Conservation (phyloP, 2,888 invertebrate genomes). For the Entomobrya multifasciata region DNA sequence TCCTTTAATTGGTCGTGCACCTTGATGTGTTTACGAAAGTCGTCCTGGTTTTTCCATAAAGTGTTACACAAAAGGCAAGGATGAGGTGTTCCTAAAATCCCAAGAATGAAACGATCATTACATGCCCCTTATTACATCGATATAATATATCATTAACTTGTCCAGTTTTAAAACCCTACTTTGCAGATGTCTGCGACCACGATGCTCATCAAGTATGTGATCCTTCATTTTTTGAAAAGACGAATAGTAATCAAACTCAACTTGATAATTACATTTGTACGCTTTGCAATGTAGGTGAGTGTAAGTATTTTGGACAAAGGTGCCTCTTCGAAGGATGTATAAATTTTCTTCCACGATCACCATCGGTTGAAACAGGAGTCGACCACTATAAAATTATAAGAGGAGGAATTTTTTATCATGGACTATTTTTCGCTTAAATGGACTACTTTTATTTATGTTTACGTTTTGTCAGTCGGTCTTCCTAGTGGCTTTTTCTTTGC, state of each 20-base stretch:
- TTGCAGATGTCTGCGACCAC: background rate
- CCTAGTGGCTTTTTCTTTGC: too few relatives aligned
- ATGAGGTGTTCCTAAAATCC: background rate
- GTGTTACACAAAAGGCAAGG: constrained; percentile 11
- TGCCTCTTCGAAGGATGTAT: background rate
- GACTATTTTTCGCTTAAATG: too few relatives aligned
- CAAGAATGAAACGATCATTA: background rate
- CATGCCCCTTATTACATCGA: too few relatives aligned
- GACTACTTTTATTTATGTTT: too few relatives aligned
- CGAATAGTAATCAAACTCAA: constrained; percentile 1
- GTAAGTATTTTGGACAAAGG: background rate
- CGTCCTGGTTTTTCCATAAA: background rate
- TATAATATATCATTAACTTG: too few relatives aligned
- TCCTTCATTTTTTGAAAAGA: background rate
- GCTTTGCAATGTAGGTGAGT: constrained; percentile 12
- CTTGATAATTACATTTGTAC: background rate
- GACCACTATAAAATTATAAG: too few relatives aligned
- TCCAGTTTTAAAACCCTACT: too few relatives aligned
- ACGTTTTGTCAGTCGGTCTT: too few relatives aligned
- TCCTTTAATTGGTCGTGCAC: background rate
- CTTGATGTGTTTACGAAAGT: constrained; percentile 1
- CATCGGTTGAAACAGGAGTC: background rate
- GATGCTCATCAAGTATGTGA: background rate
- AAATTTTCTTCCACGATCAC: background rate
- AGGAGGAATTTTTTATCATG: too few relatives aligned